phyloP scores from a whole-genome alignment of 2,113 vertebrate genomes.

The Nycticebus coucang region DNA sequence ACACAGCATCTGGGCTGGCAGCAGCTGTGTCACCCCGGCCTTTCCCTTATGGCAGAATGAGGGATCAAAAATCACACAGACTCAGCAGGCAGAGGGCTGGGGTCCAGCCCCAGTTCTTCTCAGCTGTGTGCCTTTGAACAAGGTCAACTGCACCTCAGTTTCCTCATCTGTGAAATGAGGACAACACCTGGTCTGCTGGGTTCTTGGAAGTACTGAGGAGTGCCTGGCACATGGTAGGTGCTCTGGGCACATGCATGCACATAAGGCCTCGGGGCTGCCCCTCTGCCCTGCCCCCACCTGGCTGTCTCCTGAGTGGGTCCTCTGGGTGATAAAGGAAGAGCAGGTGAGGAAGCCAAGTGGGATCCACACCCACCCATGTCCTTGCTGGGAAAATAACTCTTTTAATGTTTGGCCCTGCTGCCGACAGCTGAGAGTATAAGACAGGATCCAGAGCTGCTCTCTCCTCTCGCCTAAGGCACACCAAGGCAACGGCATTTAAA shows the following conservation, averaged over 20 bases:
- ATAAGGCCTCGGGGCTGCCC: not conserved
- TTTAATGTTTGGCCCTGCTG: not conserved
- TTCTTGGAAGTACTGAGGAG: not conserved
- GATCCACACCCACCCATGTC: not conserved
- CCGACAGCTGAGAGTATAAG: not conserved
- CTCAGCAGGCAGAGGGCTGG: not conserved
- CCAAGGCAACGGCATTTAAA: conserved; percentile 70
- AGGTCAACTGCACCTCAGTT: not conserved
- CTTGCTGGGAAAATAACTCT: not conserved
- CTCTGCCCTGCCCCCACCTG: not conserved
- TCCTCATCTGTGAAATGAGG: not conserved
- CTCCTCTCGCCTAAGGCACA: conserved; percentile 82
- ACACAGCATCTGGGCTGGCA: not conserved
- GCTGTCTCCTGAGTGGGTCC: no score
- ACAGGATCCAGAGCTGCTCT: not conserved
- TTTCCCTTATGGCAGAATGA: accelerated
- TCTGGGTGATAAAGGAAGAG: not conserved
- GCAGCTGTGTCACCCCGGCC: not conserved
- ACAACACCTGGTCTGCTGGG: not conserved
- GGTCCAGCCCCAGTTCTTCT: not conserved
- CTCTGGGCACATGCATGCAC: accelerated
- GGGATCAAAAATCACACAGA: not conserved
- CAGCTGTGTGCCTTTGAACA: not conserved
- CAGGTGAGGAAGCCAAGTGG: not conserved
- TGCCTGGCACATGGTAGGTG: not conserved